Conservation (phyloP, 1,140 invertebrate genomes). For the Diplogasteroides magnus region DNA sequence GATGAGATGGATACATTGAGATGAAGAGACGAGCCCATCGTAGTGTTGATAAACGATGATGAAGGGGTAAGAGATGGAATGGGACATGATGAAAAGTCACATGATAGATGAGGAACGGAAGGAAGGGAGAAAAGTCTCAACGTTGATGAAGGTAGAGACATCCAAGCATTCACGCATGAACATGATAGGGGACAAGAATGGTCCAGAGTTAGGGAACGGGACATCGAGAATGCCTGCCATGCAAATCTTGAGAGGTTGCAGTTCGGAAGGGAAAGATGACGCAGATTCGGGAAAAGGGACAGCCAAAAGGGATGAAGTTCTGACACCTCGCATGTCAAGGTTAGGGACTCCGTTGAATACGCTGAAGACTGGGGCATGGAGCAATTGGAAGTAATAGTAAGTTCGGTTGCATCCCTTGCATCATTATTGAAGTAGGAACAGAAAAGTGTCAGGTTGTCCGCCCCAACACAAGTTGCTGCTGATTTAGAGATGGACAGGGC, state of each 20-base stretch:
- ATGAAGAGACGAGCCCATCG: too few species aligned
- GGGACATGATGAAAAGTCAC: background rate
- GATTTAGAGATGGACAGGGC: too few species aligned
- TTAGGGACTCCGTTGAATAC: too few species aligned
- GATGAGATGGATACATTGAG: too few species aligned
- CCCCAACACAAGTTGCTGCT: background rate
- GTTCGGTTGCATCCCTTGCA: too few species aligned
- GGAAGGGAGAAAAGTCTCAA: background rate
- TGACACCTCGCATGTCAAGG: too few species aligned
- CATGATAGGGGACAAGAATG: conserved; percentile 7
- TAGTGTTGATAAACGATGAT: too few species aligned
- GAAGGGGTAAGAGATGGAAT: background rate
- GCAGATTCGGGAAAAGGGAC: background rate
- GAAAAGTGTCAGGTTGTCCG: too few species aligned
- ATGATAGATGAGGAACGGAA: background rate
- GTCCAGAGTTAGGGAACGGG: background rate
- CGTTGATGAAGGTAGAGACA: background rate
- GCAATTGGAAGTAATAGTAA: too few species aligned
- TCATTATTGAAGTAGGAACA: too few species aligned
- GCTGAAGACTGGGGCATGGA: too few species aligned
- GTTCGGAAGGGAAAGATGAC: background rate
- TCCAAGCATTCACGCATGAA: conserved; percentile 8
- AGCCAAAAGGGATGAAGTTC: background rate
- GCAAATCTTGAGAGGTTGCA: background rate
- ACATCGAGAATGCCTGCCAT: conserved; percentile 6